Base-by-base conservation (phyloP, 2,797 vertebrate genomes). In the Syndactyla subalaris region DNA sequence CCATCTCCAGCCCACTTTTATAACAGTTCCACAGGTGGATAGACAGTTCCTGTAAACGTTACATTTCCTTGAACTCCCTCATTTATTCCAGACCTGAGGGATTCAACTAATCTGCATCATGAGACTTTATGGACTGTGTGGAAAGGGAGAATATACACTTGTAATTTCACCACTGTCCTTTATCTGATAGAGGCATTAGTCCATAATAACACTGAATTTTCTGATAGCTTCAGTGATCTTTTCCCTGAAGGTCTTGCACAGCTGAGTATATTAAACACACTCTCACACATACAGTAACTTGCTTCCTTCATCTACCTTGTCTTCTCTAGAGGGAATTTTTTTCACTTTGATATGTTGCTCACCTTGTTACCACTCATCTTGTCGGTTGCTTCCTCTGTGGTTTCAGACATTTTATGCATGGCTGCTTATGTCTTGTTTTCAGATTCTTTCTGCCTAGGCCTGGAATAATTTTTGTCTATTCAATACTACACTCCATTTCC, bases 371-470 rank as follows among this genome's bases (percentile, higher is more conserved):
- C 78, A 88, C 94, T 96, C 85, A 92, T 94, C 92, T 94, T 95
- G 92, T 94, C 16, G 27, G 46, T 57, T 92, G 62, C 93, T 95
- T 96, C 93, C 95, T 97, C 88, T 92, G 95, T 94, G 96, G 59
- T 96, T 97, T 96, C 90, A 96, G 80, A 94, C 55, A 97, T 96
- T 94, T 97, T 95, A 93, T 95, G 93, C 94, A 89, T 94, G 94
- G 38, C 80, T 96, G 92, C 92, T 94, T 93, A 91, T 51, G 57
- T 96, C 95, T 97, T 97, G 92, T 96, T 97, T 95, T 96, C 92
- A 91, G 65, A 80, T 71, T 86, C 71, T 89, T 96, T 93, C 78
- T 93, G 93, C 78, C 55, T 92, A 49, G 66, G 26, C 52, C 73
- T 86, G 84, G 61, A 96, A 96, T 95, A 85, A 70, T 73, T 91